These are phyloP conservation scores for Corella eumyota DNA, from an alignment of 23 tunicate species.

Conservation along the genomic window DNA sequence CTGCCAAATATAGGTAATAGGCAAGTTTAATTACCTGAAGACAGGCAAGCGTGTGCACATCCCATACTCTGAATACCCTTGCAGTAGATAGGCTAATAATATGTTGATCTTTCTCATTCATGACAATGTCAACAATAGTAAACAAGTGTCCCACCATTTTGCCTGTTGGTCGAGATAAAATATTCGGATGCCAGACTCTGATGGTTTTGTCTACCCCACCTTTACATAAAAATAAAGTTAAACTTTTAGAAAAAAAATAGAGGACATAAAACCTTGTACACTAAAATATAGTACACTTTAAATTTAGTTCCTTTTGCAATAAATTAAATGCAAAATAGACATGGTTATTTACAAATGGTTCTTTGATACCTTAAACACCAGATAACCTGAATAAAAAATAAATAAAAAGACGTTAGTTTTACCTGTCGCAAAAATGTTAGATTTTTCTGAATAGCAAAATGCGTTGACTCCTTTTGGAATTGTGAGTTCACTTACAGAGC, in stretches of 20 bases:
- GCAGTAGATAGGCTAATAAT: conserved; percentile 84
- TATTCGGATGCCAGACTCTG: conserved; percentile 86
- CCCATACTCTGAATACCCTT: conserved; percentile 84
- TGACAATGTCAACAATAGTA: conserved; percentile 76
- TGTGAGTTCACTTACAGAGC: conserved; percentile 60
- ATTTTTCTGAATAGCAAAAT: conserved; percentile 83
- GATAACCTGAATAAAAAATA: too few species aligned
- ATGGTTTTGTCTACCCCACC: conserved; percentile 92
- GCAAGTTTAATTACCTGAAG: conserved; percentile 28
- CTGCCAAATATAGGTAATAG: too few species aligned
- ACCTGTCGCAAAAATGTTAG: conserved; percentile 89
- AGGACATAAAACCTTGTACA: too few species aligned
- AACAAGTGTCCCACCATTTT: conserved; percentile 88
- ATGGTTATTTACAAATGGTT: background rate
- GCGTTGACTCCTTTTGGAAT: conserved; percentile 82
- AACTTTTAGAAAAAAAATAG: too few species aligned
- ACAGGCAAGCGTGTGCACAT: conserved; percentile 84
- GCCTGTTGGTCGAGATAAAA: conserved; percentile 81
- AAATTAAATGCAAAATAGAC: background rate
- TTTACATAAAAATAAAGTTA: too few species aligned
- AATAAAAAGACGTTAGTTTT: too few species aligned
- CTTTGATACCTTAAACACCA: background rate
- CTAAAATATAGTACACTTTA: too few species aligned
- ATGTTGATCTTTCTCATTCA: conserved; percentile 87
- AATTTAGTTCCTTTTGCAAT: too few species aligned